Evolutionary conservation across 2,888 invertebrate species (phyloP).

Genomic region (Gibbula magus): DNA sequence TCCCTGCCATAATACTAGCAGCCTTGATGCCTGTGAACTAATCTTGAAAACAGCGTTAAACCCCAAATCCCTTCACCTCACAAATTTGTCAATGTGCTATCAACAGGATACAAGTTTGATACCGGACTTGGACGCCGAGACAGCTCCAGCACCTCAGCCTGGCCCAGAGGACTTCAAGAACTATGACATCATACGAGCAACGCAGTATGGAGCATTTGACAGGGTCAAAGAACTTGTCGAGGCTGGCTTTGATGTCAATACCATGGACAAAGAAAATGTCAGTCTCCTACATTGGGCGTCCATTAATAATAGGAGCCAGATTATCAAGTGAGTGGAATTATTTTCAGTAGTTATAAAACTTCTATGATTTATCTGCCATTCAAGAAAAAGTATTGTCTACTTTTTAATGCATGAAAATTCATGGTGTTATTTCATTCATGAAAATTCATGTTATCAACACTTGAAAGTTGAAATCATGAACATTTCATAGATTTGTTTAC

Average conservation of each 20-base stretch:
- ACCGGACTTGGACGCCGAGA: background rate
- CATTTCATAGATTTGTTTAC: no score
- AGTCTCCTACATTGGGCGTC: slow-evolving; percentile 99
- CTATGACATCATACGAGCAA: slow-evolving; percentile 76
- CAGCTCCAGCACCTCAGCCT: slow-evolving; percentile 38
- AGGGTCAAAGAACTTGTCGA: slow-evolving; percentile 86
- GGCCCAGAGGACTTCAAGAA: slow-evolving; percentile 61
- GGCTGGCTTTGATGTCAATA: slow-evolving; percentile 91
- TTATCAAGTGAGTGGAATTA: slow-evolving; percentile 80
- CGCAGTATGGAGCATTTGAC: slow-evolving; percentile 93
- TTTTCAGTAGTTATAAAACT: background rate
- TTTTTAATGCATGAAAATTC: background rate
- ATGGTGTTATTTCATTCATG: no score
- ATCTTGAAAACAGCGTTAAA: no score
- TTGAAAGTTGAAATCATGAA: no score
- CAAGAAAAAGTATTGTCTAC: background rate
- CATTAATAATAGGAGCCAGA: slow-evolving; percentile 96
- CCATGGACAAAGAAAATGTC: slow-evolving; percentile 95
- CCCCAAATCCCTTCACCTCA: no score
- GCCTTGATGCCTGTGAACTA: no score
- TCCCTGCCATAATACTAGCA: no score
- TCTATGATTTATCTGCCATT: no score
- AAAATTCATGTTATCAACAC: no score
- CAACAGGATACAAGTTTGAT: background rate
- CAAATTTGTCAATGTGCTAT: no score